Conservation (phyloP, 2,888 invertebrate genomes). For the Taphrorychus bicolor region DNA sequence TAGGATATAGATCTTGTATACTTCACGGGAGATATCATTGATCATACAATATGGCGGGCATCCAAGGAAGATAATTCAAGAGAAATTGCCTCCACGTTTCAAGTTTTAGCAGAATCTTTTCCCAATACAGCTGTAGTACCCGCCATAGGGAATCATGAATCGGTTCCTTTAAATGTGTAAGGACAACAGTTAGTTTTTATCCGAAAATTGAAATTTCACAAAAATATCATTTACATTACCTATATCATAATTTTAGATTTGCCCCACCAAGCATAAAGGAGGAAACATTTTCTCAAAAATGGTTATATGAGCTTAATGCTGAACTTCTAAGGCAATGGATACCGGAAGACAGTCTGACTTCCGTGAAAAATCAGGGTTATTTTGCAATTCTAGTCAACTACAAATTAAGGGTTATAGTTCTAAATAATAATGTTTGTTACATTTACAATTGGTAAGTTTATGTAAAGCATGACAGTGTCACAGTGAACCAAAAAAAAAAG, state of each 20-base stretch:
- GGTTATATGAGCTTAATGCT: slow-evolving; percentile 78
- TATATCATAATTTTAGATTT: slow-evolving; percentile 34
- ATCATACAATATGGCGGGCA: slow-evolving; percentile 87
- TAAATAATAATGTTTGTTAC: slow-evolving; percentile 84
- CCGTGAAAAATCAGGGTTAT: slow-evolving; percentile 74
- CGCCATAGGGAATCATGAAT: slow-evolving; percentile 72
- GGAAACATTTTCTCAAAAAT: slow-evolving; percentile 63
- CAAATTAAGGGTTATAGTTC: slow-evolving; percentile 75
- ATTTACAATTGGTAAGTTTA: slow-evolving; percentile 70
- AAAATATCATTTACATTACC: background rate
- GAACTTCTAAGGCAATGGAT: slow-evolving; percentile 74
- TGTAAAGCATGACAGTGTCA: too few species aligned
- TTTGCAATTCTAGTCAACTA: slow-evolving; percentile 71
- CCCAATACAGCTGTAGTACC: slow-evolving; percentile 63
- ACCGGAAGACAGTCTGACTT: slow-evolving; percentile 65
- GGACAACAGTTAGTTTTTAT: background rate
- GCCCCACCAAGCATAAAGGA: slow-evolving; percentile 42
- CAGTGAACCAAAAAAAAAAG: too few species aligned
- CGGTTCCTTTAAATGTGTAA: slow-evolving; percentile 65
- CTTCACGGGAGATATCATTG: slow-evolving; percentile 84
- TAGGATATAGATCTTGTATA: slow-evolving; percentile 66
- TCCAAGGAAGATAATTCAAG: slow-evolving; percentile 67
- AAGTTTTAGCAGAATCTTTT: slow-evolving; percentile 57
- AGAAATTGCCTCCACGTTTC: slow-evolving; percentile 64
- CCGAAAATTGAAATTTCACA: background rate